These are phyloP conservation scores for Bhutanitis thaidina DNA, from an alignment of 2,888 invertebrate genomes.

Conservation along the genomic window DNA sequence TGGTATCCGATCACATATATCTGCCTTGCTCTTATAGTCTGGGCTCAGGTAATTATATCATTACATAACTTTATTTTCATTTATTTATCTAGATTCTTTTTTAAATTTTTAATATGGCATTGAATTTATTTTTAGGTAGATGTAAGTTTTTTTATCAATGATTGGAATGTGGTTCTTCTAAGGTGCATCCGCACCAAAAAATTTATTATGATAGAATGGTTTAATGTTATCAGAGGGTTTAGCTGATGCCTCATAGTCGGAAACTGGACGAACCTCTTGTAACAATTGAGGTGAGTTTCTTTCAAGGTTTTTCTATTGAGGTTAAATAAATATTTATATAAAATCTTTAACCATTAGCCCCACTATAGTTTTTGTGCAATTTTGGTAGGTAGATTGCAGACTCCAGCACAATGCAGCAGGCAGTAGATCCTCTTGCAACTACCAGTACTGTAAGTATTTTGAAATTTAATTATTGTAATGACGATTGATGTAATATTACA, in stretches of 20 bases:
- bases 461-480: neutral
- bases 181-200: slow-evolving; percentile 68
- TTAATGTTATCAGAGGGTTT: slow-evolving; percentile 70
- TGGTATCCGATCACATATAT: too few relatives aligned
- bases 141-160: slow-evolving; percentile 45
- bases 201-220: slow-evolving; percentile 75
- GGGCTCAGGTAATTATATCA: too few relatives aligned
- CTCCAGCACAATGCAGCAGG: slow-evolving; percentile 80
- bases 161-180: slow-evolving; percentile 55
- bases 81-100: too few relatives aligned
- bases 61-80: too few relatives aligned
- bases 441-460: slow-evolving; percentile 68
- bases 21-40: too few relatives aligned
- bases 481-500: too few relatives aligned
- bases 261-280: slow-evolving; percentile 78
- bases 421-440: slow-evolving; percentile 76
- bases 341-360: slow-evolving; percentile 7
- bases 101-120: too few relatives aligned
- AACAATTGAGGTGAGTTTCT: slow-evolving; percentile 74
- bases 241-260: slow-evolving; percentile 81
- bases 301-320: slow-evolving; percentile 20
- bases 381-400: slow-evolving; percentile 80
- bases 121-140: slow-evolving; percentile 53
- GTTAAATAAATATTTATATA: slow-evolving; percentile 4
- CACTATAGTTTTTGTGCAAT: slow-evolving; percentile 56